Base-by-base conservation (phyloP, 2,113 vertebrate species). In the Accipiter cooperii region DNA sequence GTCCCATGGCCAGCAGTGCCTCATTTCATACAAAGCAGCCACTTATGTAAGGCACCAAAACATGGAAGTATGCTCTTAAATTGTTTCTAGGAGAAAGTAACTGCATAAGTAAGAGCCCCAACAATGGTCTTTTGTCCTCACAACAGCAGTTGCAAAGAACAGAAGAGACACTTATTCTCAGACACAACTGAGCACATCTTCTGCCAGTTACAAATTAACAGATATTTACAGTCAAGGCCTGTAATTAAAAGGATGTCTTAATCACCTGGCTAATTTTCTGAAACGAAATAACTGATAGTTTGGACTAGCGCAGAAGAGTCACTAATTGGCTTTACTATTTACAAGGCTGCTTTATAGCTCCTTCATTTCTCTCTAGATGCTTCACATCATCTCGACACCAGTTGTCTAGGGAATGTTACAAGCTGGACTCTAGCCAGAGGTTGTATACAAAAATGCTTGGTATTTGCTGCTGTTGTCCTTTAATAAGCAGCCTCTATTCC, bases 391-490 rank as follows among this genome's bases (percentile, higher is more conserved):
- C 91, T 68, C 87, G 38, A 29, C 81, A 88, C 28, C 93, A 80
- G 76, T 78, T 24, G 84, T 78, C 74, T 6, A 49, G 57, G 80
- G 91, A 94, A 94, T 75, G 92, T 47, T 81, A 54, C 61, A 61
- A 75, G 78, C 79, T 96, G 97, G 95, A 80, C 54, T n/a, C 57
- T 5, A 38, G 93, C 96, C 96, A 96, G 92, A 74, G 70, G 81
- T 22, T 93, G 87, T 40, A 74, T n/a, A 95, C 65, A 96, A 89
- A 91, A 96, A 97, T 95, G 86, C 69, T 71, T 70, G 96, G 92
- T 49, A 98, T 97, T 93, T 90, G 92, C 71, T 96, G 84, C 94
- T 77, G 82, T 34, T 83, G 91, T 78, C 85, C 96, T 91, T 81
- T 90, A 38, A 68, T 93, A 87, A 96, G 89, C 90, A 96, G 89